Conservation (phyloP, 2,113 vertebrate genomes). For the Rhineura floridana region DNA sequence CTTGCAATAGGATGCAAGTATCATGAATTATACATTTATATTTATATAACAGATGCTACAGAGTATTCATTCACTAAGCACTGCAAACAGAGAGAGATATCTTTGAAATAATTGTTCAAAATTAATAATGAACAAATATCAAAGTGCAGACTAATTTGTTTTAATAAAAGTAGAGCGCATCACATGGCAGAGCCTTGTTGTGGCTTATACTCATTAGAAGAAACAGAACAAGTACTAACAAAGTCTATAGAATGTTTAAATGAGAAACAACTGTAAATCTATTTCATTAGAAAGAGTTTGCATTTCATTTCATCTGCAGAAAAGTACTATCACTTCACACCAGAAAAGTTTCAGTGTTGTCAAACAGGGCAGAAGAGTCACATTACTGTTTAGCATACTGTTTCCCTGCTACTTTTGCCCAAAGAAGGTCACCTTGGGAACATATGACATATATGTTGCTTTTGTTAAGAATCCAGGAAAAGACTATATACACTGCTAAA, state of each 20-base stretch:
- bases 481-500: neutral
- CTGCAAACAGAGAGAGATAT: neutral
- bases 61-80: neutral
- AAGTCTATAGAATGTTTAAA: neutral
- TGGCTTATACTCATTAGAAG: neutral
- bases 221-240: conserved; percentile 9
- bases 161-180: neutral
- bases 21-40: neutral
- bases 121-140: conserved; percentile 1
- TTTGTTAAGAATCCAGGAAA: neutral
- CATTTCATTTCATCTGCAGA: too few relatives aligned
- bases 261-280: neutral
- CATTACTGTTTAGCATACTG: too few relatives aligned
- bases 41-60: neutral
- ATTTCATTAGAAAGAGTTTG: too few relatives aligned
- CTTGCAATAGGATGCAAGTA: neutral
- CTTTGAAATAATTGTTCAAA: neutral
- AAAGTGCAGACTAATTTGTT: neutral
- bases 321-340: neutral
- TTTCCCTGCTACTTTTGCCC: too few relatives aligned
- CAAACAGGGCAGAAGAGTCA: too few relatives aligned
- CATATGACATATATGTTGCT: neutral
- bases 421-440: neutral
- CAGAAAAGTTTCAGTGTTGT: neutral
- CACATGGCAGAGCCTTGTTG: neutral